Conservation (phyloP, 2,797 vertebrate species). For the Gallinago solitaria region DNA sequence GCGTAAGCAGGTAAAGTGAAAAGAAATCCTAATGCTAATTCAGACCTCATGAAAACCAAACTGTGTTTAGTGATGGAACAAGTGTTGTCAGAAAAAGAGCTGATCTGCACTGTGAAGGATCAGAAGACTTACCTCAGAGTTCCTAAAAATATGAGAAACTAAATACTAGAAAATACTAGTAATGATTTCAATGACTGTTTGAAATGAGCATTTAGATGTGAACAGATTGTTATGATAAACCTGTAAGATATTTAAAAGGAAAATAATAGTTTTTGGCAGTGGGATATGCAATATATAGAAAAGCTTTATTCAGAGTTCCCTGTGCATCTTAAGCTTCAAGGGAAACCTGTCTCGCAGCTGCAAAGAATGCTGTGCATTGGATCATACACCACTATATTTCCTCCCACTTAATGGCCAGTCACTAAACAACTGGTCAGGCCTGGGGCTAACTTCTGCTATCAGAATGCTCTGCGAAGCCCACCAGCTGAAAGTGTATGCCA, state of each 20-base stretch:
- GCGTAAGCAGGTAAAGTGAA: background rate
- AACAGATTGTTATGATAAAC: background rate
- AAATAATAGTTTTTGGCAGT: background rate
- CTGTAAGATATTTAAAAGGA: background rate
- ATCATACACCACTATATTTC: accelerated
- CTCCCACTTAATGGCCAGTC: background rate
- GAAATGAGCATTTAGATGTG: background rate
- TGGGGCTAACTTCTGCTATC: background rate
- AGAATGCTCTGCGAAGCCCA: background rate
- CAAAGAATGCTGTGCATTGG: background rate
- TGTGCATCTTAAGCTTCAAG: background rate
- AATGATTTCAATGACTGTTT: background rate
- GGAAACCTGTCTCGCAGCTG: background rate
- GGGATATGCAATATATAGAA: background rate
- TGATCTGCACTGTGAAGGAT: background rate
- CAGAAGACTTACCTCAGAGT: background rate
- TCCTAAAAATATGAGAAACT: background rate
- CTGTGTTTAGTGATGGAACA: background rate
- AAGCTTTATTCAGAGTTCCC: background rate
- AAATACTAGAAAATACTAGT: background rate
- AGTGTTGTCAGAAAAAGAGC: background rate
- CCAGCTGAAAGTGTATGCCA: background rate
- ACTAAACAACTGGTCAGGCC: background rate
- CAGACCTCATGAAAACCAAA: background rate
- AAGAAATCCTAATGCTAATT: background rate